A percentile compares a stretch with the other conserved stretches of the same genome.
These are phyloP conservation scores for Malaclemys terrapin DNA, from an alignment of 2,113 vertebrate species.

Conservation along the genomic window DNA sequence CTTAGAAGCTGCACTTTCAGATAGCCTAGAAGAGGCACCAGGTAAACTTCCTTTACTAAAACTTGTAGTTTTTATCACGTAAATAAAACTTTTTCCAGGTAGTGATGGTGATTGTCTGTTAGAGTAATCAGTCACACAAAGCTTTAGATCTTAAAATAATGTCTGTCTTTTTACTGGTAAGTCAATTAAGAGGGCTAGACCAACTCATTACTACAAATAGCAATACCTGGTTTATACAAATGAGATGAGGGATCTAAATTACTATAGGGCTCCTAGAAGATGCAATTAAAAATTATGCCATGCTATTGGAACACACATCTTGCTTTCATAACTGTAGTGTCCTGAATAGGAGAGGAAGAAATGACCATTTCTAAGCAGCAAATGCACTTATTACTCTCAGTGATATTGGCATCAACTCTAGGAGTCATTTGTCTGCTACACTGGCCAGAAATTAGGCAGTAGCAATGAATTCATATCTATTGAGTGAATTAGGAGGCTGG, in stretches of 20 bases:
- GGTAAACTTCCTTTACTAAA: constrained; percentile 77
- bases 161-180: not conserved
- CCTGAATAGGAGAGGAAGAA: not conserved
- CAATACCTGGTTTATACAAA: not conserved
- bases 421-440: not conserved
- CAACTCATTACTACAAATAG: not conserved
- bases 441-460: not conserved
- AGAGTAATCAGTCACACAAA: not conserved
- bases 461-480: not conserved
- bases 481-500: not conserved
- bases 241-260: not conserved
- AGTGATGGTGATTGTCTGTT: not conserved
- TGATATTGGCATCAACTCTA: not conserved
- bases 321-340: not conserved
- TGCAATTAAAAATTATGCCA: not conserved
- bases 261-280: not conserved
- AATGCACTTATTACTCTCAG: not conserved
- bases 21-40: constrained; percentile 87
- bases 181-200: not conserved
- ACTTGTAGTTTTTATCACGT: not conserved
- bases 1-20: constrained; percentile 89
- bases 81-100: not conserved
- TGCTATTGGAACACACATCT: not conserved
- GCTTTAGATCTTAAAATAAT: not conserved
- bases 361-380: not conserved